Evolutionary conservation across 2,888 invertebrate genomes (phyloP), one percentile per base, ranked within the genome.

Genomic region (Tetrapedia diversipes): DNA sequence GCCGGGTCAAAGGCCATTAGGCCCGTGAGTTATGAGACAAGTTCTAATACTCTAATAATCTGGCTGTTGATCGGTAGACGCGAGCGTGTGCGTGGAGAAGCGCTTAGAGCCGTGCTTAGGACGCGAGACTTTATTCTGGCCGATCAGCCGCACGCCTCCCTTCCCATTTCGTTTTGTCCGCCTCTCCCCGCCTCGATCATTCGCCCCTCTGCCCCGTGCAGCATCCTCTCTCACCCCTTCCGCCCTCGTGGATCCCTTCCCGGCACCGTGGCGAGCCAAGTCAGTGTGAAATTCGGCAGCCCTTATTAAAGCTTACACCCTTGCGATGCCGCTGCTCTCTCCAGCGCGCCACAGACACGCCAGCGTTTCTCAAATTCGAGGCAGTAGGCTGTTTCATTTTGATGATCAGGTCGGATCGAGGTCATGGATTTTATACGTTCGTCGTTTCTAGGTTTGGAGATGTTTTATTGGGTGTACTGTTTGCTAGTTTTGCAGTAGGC

Each of bases 11-110:
- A 86, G 88, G 80, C 90, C 90, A 91, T 91, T 91, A 90, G 88
- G 81, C 83, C 60, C 81, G 85, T 91, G 90, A 91, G 90, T 91
- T 91, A 91, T 90, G 91, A 85, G 90, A 87, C 89, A 90, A 91
- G 89, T 91, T 91, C 88, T 91, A 87, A 91, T 91, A 90, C 90
- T 88, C 89, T 89, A 90, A 91, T 91, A 91, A 91, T 91, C 90
- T 89, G 85, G 86, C 88, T 89, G 89, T 85, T 86, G 90, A 91
- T 91, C 88, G 63, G 89, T 51, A 41, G 22, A 61, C 70, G 82
- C 53, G 66, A 60, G 53, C 68, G 74, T 39, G 65, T 57, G 82
- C 60, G 77, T 68, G 69, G 64, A 74, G 66, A 74, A 76, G 79
- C 77, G 60, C 56, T 63, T 54, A 66, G 67, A 67, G 47, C 68